These are phyloP conservation scores for Paramuricea clavata DNA, from an alignment of 92 coral and sea anemone species.

Conservation along the genomic window DNA sequence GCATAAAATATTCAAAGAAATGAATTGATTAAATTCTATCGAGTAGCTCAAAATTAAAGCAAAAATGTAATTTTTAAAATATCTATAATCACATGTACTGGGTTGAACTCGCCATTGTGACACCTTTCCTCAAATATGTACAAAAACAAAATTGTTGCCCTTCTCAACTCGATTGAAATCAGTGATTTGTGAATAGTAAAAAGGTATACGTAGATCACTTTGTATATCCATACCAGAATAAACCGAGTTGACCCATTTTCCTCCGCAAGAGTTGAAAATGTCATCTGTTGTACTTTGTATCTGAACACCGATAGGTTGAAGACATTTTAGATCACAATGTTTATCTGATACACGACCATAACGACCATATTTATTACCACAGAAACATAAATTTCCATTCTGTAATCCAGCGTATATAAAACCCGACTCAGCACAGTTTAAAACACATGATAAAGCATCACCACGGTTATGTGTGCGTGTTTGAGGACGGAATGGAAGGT, in stretches of 20 bases:
- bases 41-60: too few relatives aligned
- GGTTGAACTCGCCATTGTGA: too few relatives aligned
- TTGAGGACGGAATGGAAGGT: constrained; percentile 58
- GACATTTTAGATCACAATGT: constrained; percentile 80
- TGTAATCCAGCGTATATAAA: constrained; percentile 90
- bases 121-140: too few relatives aligned
- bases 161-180: too few relatives aligned
- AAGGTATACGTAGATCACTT: too few relatives aligned
- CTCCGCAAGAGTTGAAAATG: constrained; percentile 87
- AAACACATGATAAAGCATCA: constrained; percentile 75
- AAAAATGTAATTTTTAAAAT: too few relatives aligned
- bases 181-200: too few relatives aligned
- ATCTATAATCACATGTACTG: too few relatives aligned
- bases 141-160: too few relatives aligned
- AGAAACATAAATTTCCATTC: constrained; percentile 94
- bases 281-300: constrained; percentile 33
- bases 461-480: constrained; percentile 74
- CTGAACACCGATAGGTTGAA: constrained; percentile 28
- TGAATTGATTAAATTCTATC: not conserved
- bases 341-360: constrained; percentile 84
- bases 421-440: constrained; percentile 71
- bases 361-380: constrained; percentile 77
- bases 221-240: constrained; percentile 73
- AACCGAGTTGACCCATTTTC: constrained; percentile 91
- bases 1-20: not conserved